A percentile compares a stretch with the other conserved stretches of the same genome.
Conservation (phyloP, 2,113 vertebrate genomes). For the Anseranas semipalmata region DNA sequence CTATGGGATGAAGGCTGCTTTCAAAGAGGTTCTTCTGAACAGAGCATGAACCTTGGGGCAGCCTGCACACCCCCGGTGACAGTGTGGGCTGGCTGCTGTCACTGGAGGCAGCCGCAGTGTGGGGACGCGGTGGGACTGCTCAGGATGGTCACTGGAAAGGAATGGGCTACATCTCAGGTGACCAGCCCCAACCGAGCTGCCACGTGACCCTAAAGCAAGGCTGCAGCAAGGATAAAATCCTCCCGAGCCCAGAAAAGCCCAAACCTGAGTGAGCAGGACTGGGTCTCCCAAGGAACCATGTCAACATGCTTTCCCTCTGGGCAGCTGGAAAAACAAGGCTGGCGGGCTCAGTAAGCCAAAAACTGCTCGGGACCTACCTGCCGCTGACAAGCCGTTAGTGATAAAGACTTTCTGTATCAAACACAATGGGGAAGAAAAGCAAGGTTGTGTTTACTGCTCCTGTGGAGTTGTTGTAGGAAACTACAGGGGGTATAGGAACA, state of each 20-base stretch:
- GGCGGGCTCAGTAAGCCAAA: not conserved
- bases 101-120: not conserved
- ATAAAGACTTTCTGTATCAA: not conserved
- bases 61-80: not conserved
- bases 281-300: not conserved
- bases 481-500: not conserved
- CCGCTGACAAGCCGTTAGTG: not conserved
- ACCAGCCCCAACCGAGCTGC: not conserved
- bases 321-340: not conserved
- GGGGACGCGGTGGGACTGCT: not conserved
- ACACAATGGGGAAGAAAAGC: not conserved
- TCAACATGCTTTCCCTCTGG: not conserved
- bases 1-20: not conserved
- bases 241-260: not conserved
- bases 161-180: not conserved
- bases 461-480: not conserved
- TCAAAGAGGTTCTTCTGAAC: not conserved
- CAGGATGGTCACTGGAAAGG: not conserved
- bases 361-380: not conserved
- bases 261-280: not conserved
- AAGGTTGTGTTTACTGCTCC: not conserved
- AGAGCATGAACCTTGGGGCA: not conserved
- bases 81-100: not conserved
- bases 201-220: not conserved
- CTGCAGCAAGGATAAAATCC: not conserved